Percentiles rank a stretch among this genome's conserved stretches.
These are phyloP conservation scores for Apoderus coryli DNA, from an alignment of 2,888 invertebrate species.

Conservation along the genomic window DNA sequence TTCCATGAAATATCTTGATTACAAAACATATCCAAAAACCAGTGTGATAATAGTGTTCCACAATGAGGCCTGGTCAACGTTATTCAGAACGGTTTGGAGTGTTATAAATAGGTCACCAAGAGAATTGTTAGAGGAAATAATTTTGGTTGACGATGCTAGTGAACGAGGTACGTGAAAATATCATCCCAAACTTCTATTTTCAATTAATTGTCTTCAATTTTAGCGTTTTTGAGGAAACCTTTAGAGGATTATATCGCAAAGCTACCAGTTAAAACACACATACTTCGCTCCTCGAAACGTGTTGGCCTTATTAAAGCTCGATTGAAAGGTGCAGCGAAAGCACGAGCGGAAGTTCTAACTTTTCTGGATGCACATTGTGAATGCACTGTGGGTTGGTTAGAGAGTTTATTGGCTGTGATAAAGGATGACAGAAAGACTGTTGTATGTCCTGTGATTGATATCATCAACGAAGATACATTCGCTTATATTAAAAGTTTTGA, in stretches of 20 bases:
- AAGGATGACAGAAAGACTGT: constrained; percentile 46
- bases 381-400: constrained; percentile 60
- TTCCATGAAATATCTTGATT: constrained; percentile 38
- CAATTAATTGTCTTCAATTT: constrained; percentile 13
- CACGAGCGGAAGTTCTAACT: constrained; percentile 64
- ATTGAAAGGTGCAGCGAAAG: constrained; percentile 57
- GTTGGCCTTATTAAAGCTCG: constrained; percentile 73
- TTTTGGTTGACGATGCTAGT: constrained; percentile 82
- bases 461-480: constrained; percentile 90
- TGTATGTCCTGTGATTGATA: constrained; percentile 78
- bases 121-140: constrained; percentile 63
- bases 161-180: constrained; percentile 66
- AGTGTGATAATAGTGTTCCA: constrained; percentile 95
- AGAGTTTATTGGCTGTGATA: constrained; percentile 40
- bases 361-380: constrained; percentile 93
- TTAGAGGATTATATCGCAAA: constrained; percentile 52
- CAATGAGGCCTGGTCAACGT: constrained; percentile 97
- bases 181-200: too few relatives aligned
- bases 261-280: constrained; percentile 45
- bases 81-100: constrained; percentile 87
- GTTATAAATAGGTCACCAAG: constrained; percentile 79
- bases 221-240: constrained; percentile 45
- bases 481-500: constrained; percentile 91
- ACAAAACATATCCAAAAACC: constrained; percentile 63
- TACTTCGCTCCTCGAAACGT: constrained; percentile 50